Base-by-base conservation (phyloP, 2,888 invertebrate genomes). In the Polia nebulosa region DNA sequence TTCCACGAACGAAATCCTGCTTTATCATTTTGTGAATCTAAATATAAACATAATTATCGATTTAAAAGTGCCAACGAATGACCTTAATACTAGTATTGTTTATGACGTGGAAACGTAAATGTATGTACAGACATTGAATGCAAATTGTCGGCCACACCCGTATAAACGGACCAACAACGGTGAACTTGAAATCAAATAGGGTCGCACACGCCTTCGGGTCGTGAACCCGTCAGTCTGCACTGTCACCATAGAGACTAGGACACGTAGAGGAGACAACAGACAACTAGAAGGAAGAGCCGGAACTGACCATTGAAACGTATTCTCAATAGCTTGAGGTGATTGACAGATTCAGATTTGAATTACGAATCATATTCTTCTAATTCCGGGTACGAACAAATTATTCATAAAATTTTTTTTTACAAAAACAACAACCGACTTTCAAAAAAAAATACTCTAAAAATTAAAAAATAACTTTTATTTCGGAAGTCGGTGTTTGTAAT, bases 171-270 rank as follows among this genome's bases (percentile, higher is more conserved):
- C 75, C 83, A 86, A 85, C 85, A 85, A 86, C 87, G 84, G 83
- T 89, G 87, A 91, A 90, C 88, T 91, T 90, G 87, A 88, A 87
- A 87, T 80, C 74, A 85, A 92, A 91, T 90, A 88, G 87, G 91
- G 91, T 90, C 91, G 86, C 83, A 83, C 85, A 87, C 87, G 86
- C 85, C 83, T 82, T 71, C 74, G 83, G 91, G 90, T 91, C 92
- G 85, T 89, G 92, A 91, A 90, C 93, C 85, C 85, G 74, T 78
- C 82, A 75, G 70, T 72, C 56, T 56, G 69, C 72, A 76, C 62
- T 80, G 80, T 75, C 77, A 82, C 76, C 75, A 64, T 69, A 77
- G 79, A 69, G 25, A 78, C 53, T 55, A 78, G 52, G 74, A 65
- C 56, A 78, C 72, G 68, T 85, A 83, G 81, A 84, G 76, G 72